Evolutionary conservation across 2,113 vertebrate genomes (phyloP), one percentile per base, ranked within the genome.

Genomic region (Glaucidium brasilianum): DNA sequence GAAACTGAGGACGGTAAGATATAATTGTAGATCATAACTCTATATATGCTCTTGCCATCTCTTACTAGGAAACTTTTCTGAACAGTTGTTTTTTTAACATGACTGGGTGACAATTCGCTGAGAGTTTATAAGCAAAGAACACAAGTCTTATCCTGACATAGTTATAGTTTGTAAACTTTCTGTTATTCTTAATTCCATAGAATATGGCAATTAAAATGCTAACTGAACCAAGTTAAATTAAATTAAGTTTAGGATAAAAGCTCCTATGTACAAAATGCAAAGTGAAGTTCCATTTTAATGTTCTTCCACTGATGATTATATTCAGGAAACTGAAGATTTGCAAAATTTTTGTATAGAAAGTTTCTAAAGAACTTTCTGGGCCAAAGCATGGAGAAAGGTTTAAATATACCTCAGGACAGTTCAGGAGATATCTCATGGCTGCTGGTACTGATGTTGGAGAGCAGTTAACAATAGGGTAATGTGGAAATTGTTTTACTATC

Each of bases 1-100:
- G 99, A 99, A 97, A 99, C 99, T 4, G 97, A 85, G 83, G 99
- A 99, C n/a, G 99, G 99, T 99, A 99, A 99, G 99, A 53, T 23
- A 0, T 22, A 47, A 50, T 67, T 64, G 12, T 8, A 45, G 63
- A 15, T 72, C 34, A 5, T 35, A 59, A 39, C 0, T 7, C 11
- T 2, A 0, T n/a, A 5, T n/a, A 55, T 25, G 18, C 15, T 75
- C 62, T 27, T 78, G 37, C 47, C 49, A 12, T 37, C 25, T 63
- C 27, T 53, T 50, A 22, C 25, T 62, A 45, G 59, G 39, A 66
- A 71, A 17, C 6, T 58, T 34, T 72, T 56, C 47, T 79, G 62
- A 9, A 8, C 1, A 7, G 1, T 8, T 77, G 29, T 4, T 81
- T 94, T 94, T 69, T 37, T 62, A 63, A 12, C 35, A 71, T 74